phyloP scores from a whole-genome alignment of 2,797 vertebrate genomes.

The Saxicola maurus region DNA sequence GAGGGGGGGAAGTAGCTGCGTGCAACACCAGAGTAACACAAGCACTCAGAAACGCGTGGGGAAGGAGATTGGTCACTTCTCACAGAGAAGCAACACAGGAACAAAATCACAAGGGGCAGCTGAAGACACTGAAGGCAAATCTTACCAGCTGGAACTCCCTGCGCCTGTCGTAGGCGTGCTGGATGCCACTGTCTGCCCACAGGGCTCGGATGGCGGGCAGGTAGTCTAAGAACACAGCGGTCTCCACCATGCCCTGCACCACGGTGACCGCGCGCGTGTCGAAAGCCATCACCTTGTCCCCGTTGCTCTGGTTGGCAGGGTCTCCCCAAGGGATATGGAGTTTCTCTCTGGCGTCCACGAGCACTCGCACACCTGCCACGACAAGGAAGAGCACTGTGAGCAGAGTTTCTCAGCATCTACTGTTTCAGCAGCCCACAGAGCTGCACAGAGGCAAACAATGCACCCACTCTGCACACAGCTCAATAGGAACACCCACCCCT shows the following conservation, averaged over 20 bases:
- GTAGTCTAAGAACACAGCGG: slow-evolving; percentile 80
- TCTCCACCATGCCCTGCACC: slow-evolving; percentile 86
- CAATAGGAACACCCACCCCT: accelerated
- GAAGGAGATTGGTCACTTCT: accelerated
- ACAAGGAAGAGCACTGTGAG: background rate
- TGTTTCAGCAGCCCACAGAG: background rate
- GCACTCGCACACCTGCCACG: slow-evolving; percentile 85
- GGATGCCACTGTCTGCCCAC: slow-evolving; percentile 90
- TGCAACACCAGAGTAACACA: background rate
- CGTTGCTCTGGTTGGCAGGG: slow-evolving; percentile 82
- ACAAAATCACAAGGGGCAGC: background rate
- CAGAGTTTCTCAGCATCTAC: slow-evolving; percentile 29
- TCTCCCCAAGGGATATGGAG: slow-evolving; percentile 97
- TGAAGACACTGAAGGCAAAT: background rate
- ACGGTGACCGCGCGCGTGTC: slow-evolving; percentile 85
- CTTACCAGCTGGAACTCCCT: slow-evolving; percentile 96
- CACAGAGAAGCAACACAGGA: background rate
- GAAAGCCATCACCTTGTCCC: slow-evolving; percentile 89
- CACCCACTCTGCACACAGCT: background rate
- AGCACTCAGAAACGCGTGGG: accelerated
- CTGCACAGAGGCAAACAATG: background rate
- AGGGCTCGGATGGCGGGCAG: slow-evolving; percentile 82
- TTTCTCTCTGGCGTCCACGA: slow-evolving; percentile 96
- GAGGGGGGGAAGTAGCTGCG: background rate
- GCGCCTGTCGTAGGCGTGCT: slow-evolving; percentile 92